Evolutionary conservation across 37 sponge, comb jelly and placozoan genomes (phyloP).

Genomic region (Hexactinellida sp.): DNA sequence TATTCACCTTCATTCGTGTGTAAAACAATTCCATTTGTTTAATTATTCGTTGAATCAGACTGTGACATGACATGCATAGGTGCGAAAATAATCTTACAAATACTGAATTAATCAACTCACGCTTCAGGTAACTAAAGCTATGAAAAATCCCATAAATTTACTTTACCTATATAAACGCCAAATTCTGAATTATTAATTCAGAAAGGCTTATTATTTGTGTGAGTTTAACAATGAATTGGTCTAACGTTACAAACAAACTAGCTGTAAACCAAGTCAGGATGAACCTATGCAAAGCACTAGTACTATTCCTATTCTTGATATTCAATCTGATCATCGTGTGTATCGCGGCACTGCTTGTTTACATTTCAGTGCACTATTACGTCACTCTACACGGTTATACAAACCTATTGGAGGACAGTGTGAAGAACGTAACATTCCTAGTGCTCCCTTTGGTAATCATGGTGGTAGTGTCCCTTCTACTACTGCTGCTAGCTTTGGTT

Average conservation of each 20-base stretch:
- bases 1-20: too few relatives aligned
- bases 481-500: not conserved
- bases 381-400: not conserved
- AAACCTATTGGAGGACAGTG: not conserved
- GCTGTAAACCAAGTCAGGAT: not conserved
- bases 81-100: too few relatives aligned
- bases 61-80: too few relatives aligned
- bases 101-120: too few relatives aligned
- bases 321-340: not conserved
- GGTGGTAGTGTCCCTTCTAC: not conserved
- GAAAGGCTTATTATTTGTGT: too few relatives aligned
- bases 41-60: too few relatives aligned
- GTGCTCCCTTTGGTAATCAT: not conserved
- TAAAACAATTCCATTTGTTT: too few relatives aligned
- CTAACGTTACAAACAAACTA: not conserved
- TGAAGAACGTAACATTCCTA: not conserved
- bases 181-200: too few relatives aligned
- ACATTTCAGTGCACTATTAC: not conserved
- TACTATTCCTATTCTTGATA: not conserved
- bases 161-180: too few relatives aligned
- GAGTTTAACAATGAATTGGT: not conserved
- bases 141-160: too few relatives aligned
- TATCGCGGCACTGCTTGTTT: not conserved
- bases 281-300: not conserved
- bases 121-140: too few relatives aligned